Evolutionary conservation across 2,113 vertebrate species (phyloP).

Genomic region (Climacteris rufus): DNA sequence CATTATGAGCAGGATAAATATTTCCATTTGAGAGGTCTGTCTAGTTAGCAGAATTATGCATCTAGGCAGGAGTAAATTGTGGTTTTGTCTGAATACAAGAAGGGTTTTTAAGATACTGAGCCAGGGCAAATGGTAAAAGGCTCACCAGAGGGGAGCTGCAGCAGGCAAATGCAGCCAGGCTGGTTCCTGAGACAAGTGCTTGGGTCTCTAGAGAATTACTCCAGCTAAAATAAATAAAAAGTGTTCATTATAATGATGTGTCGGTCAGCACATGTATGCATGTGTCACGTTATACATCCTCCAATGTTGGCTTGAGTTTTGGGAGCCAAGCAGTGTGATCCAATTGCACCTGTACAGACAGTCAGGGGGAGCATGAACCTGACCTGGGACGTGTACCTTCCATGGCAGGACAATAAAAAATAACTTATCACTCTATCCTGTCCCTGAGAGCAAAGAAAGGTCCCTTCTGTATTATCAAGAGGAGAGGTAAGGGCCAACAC

Average conservation of each 20-base stretch:
- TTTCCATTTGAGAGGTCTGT: background rate
- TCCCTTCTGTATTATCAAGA: background rate
- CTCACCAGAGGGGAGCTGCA: background rate
- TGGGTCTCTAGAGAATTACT: background rate
- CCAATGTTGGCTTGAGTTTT: background rate
- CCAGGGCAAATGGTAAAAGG: background rate
- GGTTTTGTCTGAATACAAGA: background rate
- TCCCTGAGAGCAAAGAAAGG: background rate
- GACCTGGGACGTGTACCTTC: background rate
- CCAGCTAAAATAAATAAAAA: background rate
- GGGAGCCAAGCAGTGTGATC: background rate
- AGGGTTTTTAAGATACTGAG: background rate
- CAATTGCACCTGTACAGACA: background rate
- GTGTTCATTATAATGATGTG: background rate
- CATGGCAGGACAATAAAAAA: background rate
- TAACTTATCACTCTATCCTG: background rate
- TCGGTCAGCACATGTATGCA: fast-evolving
- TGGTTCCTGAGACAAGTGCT: fast-evolving
- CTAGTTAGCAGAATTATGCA: background rate
- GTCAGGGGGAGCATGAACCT: background rate
- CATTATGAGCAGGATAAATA: background rate
- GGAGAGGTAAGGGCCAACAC: background rate
- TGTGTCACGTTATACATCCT: fast-evolving
- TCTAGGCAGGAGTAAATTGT: background rate
- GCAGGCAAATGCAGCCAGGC: background rate